Percentiles rank a stretch among this genome's conserved stretches.
phyloP scores from a whole-genome alignment of 2,113 vertebrate species.

The Tragulus kanchil region DNA sequence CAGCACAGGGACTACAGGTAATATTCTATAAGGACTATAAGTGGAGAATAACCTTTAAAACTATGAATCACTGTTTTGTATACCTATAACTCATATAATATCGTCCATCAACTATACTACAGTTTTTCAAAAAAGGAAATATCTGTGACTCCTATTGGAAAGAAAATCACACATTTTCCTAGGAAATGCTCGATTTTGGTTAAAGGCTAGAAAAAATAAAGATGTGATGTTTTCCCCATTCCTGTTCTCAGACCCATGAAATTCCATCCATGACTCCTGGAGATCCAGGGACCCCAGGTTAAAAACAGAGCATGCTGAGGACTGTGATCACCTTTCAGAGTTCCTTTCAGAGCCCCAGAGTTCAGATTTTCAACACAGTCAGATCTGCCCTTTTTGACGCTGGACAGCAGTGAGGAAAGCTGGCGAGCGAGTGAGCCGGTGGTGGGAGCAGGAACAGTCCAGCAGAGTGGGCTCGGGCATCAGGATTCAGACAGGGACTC shows the following conservation, averaged over 20 bases:
- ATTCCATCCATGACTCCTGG: background rate
- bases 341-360: background rate
- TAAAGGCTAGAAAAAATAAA: background rate
- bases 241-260: background rate
- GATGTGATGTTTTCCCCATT: background rate
- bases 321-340: background rate
- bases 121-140: background rate
- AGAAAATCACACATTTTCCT: background rate
- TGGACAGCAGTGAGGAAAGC: background rate
- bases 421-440: background rate
- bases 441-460: fast-evolving
- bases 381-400: background rate
- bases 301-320: background rate
- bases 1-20: background rate
- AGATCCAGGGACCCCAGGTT: background rate
- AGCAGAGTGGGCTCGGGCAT: background rate
- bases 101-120: background rate
- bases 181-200: background rate
- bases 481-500: background rate
- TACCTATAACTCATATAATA: background rate
- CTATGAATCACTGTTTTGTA: background rate
- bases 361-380: background rate
- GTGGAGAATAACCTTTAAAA: background rate
- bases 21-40: background rate
- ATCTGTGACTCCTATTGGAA: background rate